phyloP scores from a whole-genome alignment of 2,888 invertebrate genomes.

The Microctonus brassicae region DNA sequence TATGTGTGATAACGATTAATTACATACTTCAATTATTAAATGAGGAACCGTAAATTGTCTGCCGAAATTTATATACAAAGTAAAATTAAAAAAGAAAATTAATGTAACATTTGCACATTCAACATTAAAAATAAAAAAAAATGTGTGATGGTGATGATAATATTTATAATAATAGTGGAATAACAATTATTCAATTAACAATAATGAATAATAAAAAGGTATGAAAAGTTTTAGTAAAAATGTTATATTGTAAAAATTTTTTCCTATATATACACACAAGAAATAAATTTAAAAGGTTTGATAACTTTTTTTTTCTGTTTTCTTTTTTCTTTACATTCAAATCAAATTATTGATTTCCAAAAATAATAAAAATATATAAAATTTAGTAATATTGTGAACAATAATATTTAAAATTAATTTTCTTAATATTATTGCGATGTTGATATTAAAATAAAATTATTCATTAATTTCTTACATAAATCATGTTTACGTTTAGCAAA shows the following conservation, averaged over 20 bases:
- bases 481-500: background rate
- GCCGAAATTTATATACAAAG: conserved; percentile 42
- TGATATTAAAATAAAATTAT: background rate
- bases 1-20: conserved; percentile 25
- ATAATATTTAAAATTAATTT: no score
- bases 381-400: no score
- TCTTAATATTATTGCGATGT: no score
- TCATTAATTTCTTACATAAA: background rate
- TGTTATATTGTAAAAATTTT: conserved; percentile 65
- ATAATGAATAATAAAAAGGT: conserved; percentile 48
- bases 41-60: conserved; percentile 41
- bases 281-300: conserved; percentile 62
- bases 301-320: conserved; percentile 30
- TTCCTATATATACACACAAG: conserved; percentile 62
- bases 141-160: conserved; percentile 44
- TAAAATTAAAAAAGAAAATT: conserved; percentile 25
- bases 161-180: conserved; percentile 47
- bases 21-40: conserved; percentile 25
- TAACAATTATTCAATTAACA: conserved; percentile 51
- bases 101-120: conserved; percentile 38
- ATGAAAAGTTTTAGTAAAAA: conserved; percentile 57
- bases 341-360: no score
- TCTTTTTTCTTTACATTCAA: background rate
- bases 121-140: conserved; percentile 36
- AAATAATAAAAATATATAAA: no score